phyloP scores from a whole-genome alignment of 2,797 vertebrate genomes.

The Oreochromis grahami region DNA sequence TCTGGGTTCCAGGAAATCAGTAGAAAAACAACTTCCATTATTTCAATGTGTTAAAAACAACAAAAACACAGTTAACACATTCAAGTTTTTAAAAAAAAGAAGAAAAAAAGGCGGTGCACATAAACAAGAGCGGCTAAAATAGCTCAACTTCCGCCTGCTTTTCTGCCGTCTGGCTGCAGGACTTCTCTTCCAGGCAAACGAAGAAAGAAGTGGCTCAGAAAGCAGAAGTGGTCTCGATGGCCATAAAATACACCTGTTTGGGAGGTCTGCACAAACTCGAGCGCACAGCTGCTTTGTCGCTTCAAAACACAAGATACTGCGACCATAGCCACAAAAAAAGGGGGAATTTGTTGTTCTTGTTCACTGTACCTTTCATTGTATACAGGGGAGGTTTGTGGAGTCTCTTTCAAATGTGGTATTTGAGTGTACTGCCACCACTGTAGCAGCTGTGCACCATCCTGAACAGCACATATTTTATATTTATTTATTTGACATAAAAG shows the following conservation, averaged over 20 bases:
- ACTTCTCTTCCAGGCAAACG: constrained; percentile 61
- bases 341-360: constrained; percentile 19
- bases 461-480: background rate
- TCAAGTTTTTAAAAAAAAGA: background rate
- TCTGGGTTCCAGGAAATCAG: background rate
- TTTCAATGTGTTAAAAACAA: background rate
- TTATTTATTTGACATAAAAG: background rate
- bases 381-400: background rate
- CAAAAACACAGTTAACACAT: background rate
- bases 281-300: background rate
- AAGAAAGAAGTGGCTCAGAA: constrained; percentile 74
- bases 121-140: constrained; percentile 36
- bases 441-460: background rate
- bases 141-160: constrained; percentile 45
- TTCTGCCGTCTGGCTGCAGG: constrained; percentile 26
- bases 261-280: background rate
- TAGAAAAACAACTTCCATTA: background rate
- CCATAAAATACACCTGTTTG: constrained; percentile 49
- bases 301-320: constrained; percentile 16
- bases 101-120: background rate
- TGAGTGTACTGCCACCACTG: background rate
- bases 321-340: constrained; percentile 18
- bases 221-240: constrained; percentile 65
- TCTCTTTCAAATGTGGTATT: background rate
- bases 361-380: background rate